A percentile compares a stretch with the other conserved stretches of the same genome.
Evolutionary conservation across 2,888 invertebrate species (phyloP).

Genomic region (Elegia similella): DNA sequence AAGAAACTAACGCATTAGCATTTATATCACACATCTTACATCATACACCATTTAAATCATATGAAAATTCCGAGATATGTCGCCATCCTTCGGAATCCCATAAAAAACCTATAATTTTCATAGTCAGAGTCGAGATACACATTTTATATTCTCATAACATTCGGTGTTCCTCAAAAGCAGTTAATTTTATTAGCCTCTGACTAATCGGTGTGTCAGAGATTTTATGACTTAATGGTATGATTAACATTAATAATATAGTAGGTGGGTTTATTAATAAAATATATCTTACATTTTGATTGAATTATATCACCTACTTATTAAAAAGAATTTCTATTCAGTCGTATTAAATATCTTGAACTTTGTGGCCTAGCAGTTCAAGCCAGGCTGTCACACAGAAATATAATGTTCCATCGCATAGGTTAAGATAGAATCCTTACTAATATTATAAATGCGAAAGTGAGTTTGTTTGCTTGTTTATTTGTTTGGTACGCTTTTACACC

Average conservation of each 20-base stretch:
- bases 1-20: neutral
- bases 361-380: no score
- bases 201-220: conserved; percentile 7
- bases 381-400: no score
- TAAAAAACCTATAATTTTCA: conserved; percentile 1
- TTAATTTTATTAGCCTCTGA: conserved; percentile 6
- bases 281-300: no score
- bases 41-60: conserved; percentile 6
- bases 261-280: no score
- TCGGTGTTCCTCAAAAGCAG: conserved; percentile 3
- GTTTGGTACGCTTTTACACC: no score
- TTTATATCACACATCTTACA: neutral
- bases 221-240: neutral
- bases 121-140: neutral
- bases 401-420: no score
- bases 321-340: no score
- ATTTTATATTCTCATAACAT: neutral
- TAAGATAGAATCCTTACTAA: no score
- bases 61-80: conserved; percentile 1
- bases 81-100: neutral
- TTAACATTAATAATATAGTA: neutral
- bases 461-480: no score
- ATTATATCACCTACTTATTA: no score
- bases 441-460: no score
- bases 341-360: no score